phyloP scores from a whole-genome alignment of 2,797 vertebrate species.

The Gobionotothen gibberifrons region DNA sequence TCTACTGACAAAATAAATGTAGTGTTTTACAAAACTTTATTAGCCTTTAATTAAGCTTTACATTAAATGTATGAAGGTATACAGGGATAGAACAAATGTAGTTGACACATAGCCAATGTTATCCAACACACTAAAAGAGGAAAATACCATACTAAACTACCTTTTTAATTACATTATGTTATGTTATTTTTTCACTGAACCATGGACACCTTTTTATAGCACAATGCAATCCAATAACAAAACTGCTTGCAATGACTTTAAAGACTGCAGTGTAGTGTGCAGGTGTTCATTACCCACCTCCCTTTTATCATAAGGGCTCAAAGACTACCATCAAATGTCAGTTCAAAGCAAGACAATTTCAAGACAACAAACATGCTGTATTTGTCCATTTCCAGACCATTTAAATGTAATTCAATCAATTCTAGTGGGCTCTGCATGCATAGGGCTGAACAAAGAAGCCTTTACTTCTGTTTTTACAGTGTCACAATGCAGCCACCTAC shows the following conservation, averaged over 20 bases:
- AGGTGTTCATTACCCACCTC: not conserved
- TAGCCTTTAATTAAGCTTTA: too few relatives aligned
- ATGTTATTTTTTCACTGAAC: not conserved
- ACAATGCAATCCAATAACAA: not conserved
- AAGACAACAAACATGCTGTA: not conserved
- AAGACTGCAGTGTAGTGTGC: too few relatives aligned
- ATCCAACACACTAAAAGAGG: not conserved
- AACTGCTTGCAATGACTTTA: not conserved
- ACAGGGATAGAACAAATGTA: not conserved
- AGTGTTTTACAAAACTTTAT: too few relatives aligned
- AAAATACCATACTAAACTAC: not conserved
- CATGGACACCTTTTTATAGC: not conserved
- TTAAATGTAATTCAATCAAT: not conserved
- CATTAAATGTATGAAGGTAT: too few relatives aligned
- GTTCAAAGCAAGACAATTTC: not conserved
- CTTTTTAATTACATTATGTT: not conserved
- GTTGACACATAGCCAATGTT: not conserved
- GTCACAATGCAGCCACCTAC: not conserved
- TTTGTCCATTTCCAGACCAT: not conserved
- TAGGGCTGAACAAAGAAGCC: slow-evolving; percentile 2
- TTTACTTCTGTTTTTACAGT: not conserved
- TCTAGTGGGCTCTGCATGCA: not conserved
- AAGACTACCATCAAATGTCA: not conserved
- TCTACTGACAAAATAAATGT: not conserved
- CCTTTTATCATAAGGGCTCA: not conserved